phyloP scores from a whole-genome alignment of 2,797 vertebrate genomes.

The Limnodromus scolopaceus region DNA sequence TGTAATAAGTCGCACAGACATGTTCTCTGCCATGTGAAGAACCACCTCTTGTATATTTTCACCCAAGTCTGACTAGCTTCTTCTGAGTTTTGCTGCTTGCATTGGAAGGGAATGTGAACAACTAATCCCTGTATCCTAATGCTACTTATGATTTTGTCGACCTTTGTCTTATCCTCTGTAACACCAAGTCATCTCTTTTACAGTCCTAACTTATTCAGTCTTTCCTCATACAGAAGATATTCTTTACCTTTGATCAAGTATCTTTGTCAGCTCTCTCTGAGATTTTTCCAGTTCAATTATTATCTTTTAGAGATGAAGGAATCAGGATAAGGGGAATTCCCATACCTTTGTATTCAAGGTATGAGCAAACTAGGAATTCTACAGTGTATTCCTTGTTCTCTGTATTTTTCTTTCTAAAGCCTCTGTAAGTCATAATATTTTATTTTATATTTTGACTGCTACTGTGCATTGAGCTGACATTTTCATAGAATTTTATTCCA shows the following conservation, averaged over 20 bases:
- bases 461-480: not conserved
- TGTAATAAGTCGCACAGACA: not conserved
- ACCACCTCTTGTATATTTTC: rapidly evolving
- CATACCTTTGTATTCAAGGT: not conserved
- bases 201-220: not conserved
- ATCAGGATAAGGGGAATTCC: not conserved
- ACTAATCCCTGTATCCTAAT: not conserved
- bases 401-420: not conserved
- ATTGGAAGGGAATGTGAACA: not conserved
- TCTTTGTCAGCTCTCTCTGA: not conserved
- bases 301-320: not conserved
- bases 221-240: not conserved
- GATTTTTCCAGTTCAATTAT: not conserved
- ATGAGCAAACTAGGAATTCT: not conserved
- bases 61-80: not conserved
- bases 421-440: not conserved
- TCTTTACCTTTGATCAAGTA: not conserved
- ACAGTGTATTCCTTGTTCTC: not conserved
- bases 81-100: not conserved
- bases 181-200: not conserved
- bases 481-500: not conserved
- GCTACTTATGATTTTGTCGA: not conserved
- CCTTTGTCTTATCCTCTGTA: not conserved
- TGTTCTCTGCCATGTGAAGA: not conserved
- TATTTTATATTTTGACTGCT: not conserved